Evolutionary conservation across 2,113 vertebrate genomes (phyloP).

Genomic region (Potamarius usumacintae): DNA sequence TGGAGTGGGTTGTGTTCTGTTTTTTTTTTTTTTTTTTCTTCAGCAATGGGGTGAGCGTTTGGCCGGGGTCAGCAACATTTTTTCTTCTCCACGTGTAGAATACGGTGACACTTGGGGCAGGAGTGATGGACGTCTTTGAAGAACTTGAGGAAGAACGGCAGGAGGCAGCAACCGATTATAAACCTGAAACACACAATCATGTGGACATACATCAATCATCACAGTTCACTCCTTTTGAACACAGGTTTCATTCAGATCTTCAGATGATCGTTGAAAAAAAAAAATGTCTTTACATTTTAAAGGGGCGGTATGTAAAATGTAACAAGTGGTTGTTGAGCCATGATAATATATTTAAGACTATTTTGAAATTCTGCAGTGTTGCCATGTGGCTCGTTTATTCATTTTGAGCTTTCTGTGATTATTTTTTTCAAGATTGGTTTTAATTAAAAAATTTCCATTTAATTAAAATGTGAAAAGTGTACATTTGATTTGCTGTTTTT

Average conservation of each 20-base stretch:
- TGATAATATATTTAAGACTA: not conserved
- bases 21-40: not conserved
- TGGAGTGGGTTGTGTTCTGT: not conserved
- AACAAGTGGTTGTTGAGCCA: not conserved
- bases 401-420: not conserved
- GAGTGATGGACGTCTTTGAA: constrained; percentile 76
- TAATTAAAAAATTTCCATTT: not conserved
- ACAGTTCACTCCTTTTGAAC: not conserved
- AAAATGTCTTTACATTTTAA: not conserved
- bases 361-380: too few species aligned
- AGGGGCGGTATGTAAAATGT: not conserved
- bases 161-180: constrained; percentile 73
- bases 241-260: not conserved
- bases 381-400: too few species aligned
- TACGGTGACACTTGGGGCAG: constrained; percentile 70
- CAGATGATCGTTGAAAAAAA: not conserved
- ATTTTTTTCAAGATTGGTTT: not conserved
- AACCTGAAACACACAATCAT: constrained; percentile 59
- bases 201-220: not conserved
- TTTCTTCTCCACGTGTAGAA: constrained; percentile 73
- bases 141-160: constrained; percentile 70
- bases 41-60: not conserved
- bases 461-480: not conserved
- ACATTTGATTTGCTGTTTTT: not conserved
- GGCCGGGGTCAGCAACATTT: constrained; percentile 62